phyloP scores from a whole-genome alignment of 2,113 vertebrate species.

The Halcyon senegalensis region DNA sequence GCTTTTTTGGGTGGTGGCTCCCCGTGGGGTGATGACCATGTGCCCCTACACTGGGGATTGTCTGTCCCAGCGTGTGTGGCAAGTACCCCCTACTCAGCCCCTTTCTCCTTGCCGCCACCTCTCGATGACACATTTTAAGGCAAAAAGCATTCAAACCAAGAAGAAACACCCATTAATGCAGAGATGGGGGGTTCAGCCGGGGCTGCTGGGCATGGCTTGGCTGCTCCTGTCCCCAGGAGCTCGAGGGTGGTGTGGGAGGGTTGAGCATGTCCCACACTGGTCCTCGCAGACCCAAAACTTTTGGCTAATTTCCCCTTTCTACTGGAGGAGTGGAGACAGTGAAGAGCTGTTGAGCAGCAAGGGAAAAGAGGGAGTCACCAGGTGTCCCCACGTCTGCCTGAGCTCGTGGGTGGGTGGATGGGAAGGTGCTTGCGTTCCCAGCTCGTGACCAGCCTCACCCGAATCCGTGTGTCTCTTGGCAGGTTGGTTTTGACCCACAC shows the following conservation, averaged over 20 bases:
- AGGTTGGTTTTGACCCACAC: conserved; percentile 95
- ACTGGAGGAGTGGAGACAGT: no score
- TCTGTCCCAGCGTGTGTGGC: fast-evolving
- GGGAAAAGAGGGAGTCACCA: not conserved
- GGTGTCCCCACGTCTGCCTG: fast-evolving
- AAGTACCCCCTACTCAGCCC: fast-evolving
- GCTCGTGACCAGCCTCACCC: not conserved
- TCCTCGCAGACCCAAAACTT: not conserved
- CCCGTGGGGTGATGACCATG: fast-evolving
- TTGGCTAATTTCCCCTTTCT: not conserved
- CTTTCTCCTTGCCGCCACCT: no score
- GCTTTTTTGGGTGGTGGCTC: not conserved
- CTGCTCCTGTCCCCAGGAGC: not conserved
- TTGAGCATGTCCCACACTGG: fast-evolving
- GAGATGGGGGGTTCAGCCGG: fast-evolving
- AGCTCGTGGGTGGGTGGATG: fast-evolving
- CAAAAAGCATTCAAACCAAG: not conserved
- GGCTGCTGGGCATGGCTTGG: fast-evolving
- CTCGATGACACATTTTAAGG: fast-evolving
- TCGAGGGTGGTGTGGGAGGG: fast-evolving
- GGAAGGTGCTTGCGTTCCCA: not conserved
- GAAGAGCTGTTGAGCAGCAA: not conserved
- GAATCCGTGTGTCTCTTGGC: not conserved
- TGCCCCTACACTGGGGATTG: fast-evolving
- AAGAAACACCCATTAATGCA: fast-evolving